Evolutionary conservation across 2,888 invertebrate species (phyloP).

Genomic region (Hirudinaria manillensis): DNA sequence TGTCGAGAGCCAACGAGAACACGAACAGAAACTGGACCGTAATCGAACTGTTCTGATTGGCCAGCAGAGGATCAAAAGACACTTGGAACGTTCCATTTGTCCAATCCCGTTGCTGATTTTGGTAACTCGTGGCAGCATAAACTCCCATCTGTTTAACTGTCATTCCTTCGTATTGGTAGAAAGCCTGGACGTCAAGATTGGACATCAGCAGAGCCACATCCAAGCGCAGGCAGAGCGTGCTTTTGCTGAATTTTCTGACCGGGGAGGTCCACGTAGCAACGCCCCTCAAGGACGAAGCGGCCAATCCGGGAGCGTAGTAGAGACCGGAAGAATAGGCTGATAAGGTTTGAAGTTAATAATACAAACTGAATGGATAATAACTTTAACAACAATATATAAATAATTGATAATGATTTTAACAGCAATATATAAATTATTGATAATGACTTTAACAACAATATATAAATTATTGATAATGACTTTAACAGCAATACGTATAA

Average conservation of each 20-base stretch:
- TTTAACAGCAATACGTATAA: no score
- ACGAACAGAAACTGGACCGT: neutral
- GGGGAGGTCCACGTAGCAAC: slow-evolving; percentile 15
- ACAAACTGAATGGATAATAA: no score
- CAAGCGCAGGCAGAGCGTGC: neutral
- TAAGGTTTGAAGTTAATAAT: neutral
- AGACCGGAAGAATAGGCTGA: slow-evolving; percentile 3
- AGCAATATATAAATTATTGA: no score
- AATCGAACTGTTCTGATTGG: neutral
- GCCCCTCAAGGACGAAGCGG: neutral
- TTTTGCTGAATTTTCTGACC: neutral
- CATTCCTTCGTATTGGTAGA: neutral
- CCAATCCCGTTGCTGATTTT: neutral
- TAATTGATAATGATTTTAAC: no score
- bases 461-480: no score
- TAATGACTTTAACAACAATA: no score
- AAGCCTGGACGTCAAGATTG: neutral
- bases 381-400: no score
- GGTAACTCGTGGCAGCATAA: neutral
- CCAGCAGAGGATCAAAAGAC: neutral
- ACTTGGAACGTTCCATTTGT: slow-evolving; percentile 12
- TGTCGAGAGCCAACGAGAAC: neutral
- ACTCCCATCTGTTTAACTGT: slow-evolving; percentile 9
- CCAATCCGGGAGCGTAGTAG: neutral
- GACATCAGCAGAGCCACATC: neutral